A percentile compares a stretch with the other conserved stretches of the same genome.
Conservation (phyloP, 2,888 invertebrate genomes). For the Pristionchus mayeri region DNA sequence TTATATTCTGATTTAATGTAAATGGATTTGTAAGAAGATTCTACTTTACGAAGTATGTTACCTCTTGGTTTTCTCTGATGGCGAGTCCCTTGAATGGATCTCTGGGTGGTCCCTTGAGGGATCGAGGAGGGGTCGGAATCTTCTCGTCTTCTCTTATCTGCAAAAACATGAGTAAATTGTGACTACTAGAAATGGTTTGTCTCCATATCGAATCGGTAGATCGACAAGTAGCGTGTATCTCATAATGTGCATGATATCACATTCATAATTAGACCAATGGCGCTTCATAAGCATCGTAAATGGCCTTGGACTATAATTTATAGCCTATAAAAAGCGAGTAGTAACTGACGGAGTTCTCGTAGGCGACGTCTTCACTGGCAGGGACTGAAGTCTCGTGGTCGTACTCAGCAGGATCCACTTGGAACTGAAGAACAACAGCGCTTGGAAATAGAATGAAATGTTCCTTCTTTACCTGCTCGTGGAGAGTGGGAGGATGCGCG, state of each 20-base stretch:
- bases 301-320: no score
- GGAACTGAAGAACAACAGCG: background rate
- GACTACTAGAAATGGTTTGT: no score
- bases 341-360: background rate
- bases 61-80: background rate
- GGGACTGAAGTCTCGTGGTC: slow-evolving; percentile 21
- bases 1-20: no score
- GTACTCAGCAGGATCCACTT: slow-evolving; percentile 41
- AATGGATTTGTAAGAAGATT: no score
- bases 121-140: background rate
- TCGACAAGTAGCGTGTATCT: no score
- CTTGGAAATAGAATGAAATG: background rate
- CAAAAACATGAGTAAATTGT: background rate
- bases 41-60: no score
- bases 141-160: background rate
- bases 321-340: no score
- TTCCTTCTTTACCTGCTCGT: slow-evolving; percentile 36
- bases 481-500: slow-evolving; percentile 10
- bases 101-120: background rate
- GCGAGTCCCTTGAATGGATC: slow-evolving; percentile 36
- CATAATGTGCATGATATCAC: no score
- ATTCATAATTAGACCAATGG: no score
- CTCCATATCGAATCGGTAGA: no score
- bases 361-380: slow-evolving; percentile 24
- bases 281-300: no score